phyloP scores from a whole-genome alignment of 1,140 invertebrate genomes.

The Drosophila oshimai region DNA sequence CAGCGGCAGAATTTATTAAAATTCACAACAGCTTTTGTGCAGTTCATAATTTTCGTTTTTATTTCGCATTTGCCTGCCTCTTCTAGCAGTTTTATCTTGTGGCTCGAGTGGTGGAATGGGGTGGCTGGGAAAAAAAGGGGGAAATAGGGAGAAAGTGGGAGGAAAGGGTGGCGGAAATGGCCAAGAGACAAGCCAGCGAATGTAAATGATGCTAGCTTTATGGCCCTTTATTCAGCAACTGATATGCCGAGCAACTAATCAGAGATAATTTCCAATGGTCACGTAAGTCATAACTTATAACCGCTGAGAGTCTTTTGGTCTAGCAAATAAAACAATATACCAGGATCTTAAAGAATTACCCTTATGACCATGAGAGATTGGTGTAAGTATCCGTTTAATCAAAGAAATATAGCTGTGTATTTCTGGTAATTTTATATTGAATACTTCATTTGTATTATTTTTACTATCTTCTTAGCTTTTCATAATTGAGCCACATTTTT shows the following conservation, averaged over 20 bases:
- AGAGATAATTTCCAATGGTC: constrained; percentile 24
- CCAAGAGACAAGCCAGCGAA: background rate
- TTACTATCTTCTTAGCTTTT: too few species aligned
- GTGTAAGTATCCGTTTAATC: background rate
- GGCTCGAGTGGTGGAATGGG: constrained; percentile 27
- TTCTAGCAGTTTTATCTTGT: constrained; percentile 21
- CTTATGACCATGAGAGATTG: background rate
- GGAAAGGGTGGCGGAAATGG: background rate
- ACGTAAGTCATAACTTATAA: constrained; percentile 6
- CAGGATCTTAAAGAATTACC: background rate
- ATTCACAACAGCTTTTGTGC: constrained; percentile 81
- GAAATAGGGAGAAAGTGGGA: background rate
- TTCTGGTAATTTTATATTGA: too few species aligned
- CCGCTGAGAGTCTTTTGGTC: background rate
- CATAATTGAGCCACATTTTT: too few species aligned
- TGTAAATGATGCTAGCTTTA: constrained; percentile 34
- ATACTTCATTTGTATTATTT: too few species aligned
- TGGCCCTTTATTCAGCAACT: constrained; percentile 10
- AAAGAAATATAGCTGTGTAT: too few species aligned
- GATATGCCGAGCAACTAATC: constrained; percentile 28
- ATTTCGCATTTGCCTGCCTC: constrained; percentile 69
- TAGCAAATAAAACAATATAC: too few species aligned
- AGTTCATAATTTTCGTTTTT: constrained; percentile 82
- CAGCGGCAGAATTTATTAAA: constrained; percentile 71
- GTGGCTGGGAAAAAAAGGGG: background rate